A percentile compares a stretch with the other conserved stretches of the same genome.
phyloP scores from a whole-genome alignment of 2,888 invertebrate genomes.

The Troglohyphantes excavatus region DNA sequence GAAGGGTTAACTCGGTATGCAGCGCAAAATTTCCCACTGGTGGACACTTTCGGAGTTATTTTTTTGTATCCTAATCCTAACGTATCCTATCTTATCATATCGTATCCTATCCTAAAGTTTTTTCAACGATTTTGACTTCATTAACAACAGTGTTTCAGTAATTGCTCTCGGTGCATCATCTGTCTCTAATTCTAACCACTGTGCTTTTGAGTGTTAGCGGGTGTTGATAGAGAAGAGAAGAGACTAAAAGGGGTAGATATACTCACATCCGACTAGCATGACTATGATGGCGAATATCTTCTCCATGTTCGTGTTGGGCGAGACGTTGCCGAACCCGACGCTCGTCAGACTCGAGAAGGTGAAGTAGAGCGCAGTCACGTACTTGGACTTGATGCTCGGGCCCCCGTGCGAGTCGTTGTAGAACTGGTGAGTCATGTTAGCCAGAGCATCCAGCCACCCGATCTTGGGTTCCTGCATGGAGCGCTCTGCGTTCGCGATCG shows the following conservation, averaged over 20 bases:
- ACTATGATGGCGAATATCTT: conserved; percentile 99
- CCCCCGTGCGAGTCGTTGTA: conserved; percentile 89
- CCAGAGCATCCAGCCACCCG: conserved; percentile 97
- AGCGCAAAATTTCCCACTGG: no score
- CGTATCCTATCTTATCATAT: no score
- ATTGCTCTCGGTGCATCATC: no score
- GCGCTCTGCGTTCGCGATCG: conserved; percentile 96
- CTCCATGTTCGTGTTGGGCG: conserved; percentile 98
- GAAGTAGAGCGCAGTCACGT: conserved; percentile 98
- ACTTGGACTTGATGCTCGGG: conserved; percentile 89
- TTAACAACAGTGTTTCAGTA: no score
- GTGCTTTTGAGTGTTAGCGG: no score
- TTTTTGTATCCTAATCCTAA: no score
- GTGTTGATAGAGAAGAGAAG: no score
- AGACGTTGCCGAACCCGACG: conserved; percentile 97
- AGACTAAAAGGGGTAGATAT: not conserved
- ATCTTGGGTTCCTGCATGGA: conserved; percentile 90
- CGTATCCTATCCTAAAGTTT: no score
- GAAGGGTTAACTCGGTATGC: no score
- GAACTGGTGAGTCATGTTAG: conserved; percentile 93
- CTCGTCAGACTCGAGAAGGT: conserved; percentile 98
- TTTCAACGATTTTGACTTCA: not conserved
- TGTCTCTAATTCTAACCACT: no score
- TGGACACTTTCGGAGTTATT: no score
- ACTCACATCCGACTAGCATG: conserved; percentile 99